Evolutionary conservation across 1,140 invertebrate genomes (phyloP).

Genomic region (Watersipora subatra): DNA sequence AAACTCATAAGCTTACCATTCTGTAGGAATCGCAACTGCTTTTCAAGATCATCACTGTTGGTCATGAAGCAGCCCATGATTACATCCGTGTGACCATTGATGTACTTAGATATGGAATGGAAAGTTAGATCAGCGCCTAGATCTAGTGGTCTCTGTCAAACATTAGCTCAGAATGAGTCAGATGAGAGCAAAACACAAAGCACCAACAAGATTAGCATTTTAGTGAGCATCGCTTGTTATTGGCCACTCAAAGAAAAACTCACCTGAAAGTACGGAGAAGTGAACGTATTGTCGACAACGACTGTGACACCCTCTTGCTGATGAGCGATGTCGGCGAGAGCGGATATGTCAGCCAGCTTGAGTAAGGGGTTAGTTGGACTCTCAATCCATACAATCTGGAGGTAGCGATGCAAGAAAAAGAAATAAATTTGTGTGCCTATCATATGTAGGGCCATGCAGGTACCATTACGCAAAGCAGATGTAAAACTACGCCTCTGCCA

Average conservation of each 20-base stretch:
- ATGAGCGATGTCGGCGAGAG: conserved; percentile 53
- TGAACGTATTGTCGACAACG: conserved; percentile 92
- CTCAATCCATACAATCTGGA: conserved; percentile 86
- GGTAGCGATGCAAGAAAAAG: conserved; percentile 13
- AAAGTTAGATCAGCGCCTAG: conserved; percentile 81
- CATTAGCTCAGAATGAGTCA: background rate
- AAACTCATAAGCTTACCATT: conserved; percentile 55
- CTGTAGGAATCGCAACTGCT: conserved; percentile 69
- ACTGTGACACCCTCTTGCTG: conserved; percentile 57
- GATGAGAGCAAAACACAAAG: too few species aligned
- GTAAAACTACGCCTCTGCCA: too few species aligned
- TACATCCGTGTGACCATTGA: conserved; percentile 95
- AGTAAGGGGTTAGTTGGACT: conserved; percentile 93
- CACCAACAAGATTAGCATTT: too few species aligned
- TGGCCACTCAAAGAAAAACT: too few species aligned
- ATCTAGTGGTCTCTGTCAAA: conserved; percentile 59
- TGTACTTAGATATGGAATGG: conserved; percentile 93
- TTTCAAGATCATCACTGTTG: conserved; percentile 56
- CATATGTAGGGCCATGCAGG: background rate
- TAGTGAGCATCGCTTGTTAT: too few species aligned
- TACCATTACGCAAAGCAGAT: too few species aligned
- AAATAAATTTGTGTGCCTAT: background rate
- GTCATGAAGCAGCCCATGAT: conserved; percentile 76
- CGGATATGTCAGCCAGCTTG: conserved; percentile 77
- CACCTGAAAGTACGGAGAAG: conserved; percentile 80